A percentile compares a stretch with the other conserved stretches of the same genome.
These are phyloP conservation scores for Diplolepis rosae DNA, from an alignment of 2,888 invertebrate genomes.

Conservation along the genomic window DNA sequence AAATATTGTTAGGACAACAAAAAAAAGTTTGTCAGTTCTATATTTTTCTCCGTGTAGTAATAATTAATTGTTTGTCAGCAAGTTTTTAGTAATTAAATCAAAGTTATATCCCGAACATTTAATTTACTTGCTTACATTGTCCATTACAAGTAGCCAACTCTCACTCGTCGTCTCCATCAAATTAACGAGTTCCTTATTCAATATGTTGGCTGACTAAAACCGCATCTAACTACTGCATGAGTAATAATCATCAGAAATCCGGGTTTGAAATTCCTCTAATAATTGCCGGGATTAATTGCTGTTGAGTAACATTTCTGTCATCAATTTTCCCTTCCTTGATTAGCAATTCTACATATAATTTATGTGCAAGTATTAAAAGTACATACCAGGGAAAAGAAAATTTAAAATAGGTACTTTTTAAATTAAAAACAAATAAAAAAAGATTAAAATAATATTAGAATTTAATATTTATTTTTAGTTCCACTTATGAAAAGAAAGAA, in stretches of 20 bases:
- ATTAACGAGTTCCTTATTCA: conserved; percentile 12
- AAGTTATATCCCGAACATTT: neutral
- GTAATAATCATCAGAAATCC: conserved; percentile 1
- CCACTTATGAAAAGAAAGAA: too few species aligned
- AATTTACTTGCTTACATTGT: neutral
- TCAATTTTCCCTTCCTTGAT: neutral
- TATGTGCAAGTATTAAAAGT: neutral
- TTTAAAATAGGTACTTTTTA: too few species aligned
- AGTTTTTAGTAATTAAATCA: neutral
- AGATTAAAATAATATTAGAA: too few species aligned
- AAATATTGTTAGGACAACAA: too few species aligned
- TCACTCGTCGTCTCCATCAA: neutral
- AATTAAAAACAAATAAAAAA: too few species aligned
- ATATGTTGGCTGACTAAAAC: conserved; percentile 7
- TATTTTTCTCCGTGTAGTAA: too few species aligned
- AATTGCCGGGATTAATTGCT: neutral
- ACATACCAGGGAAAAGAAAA: neutral
- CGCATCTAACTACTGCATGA: conserved; percentile 19
- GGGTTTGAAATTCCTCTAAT: conserved; percentile 17
- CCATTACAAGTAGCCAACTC: neutral
- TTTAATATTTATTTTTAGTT: too few species aligned
- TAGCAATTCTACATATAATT: neutral
- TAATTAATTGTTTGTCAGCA: neutral
- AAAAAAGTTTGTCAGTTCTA: too few species aligned
- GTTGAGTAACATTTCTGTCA: conserved; percentile 4